These are phyloP conservation scores for Poeciliopsis presidionis DNA, from an alignment of 2,797 vertebrate genomes.

Conservation along the genomic window DNA sequence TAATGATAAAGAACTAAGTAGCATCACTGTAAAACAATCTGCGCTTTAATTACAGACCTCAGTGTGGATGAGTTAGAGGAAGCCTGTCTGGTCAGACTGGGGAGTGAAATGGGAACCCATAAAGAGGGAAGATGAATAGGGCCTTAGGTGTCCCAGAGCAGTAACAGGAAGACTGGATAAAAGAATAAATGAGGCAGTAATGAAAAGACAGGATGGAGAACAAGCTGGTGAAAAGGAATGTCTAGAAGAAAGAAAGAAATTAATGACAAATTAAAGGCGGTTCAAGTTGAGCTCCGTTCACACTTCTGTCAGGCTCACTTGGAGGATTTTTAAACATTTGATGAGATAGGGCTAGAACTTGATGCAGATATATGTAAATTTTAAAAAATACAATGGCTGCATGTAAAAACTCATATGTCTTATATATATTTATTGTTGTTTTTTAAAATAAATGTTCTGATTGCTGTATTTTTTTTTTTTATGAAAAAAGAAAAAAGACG, in stretches of 20 bases:
- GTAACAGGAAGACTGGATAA: slow-evolving; percentile 39
- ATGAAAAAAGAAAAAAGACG: background rate
- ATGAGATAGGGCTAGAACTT: background rate
- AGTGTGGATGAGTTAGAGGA: slow-evolving; percentile 62
- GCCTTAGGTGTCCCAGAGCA: slow-evolving; percentile 47
- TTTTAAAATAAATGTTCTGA: background rate
- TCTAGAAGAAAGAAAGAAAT: background rate
- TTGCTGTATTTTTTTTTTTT: background rate
- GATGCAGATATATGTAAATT: background rate
- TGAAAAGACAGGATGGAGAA: slow-evolving; percentile 56
- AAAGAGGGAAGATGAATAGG: slow-evolving; percentile 50
- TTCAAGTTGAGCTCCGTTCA: slow-evolving; percentile 21
- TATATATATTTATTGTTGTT: background rate
- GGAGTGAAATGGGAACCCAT: slow-evolving; percentile 24
- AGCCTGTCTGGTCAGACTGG: slow-evolving; percentile 51
- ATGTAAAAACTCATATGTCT: background rate
- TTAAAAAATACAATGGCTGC: too few relatives aligned
- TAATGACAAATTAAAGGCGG: slow-evolving; percentile 37
- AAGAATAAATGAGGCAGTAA: slow-evolving; percentile 64
- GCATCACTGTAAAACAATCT: slow-evolving; percentile 41
- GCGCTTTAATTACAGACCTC: slow-evolving; percentile 65
- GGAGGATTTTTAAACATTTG: slow-evolving; percentile 12
- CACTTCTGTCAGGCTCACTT: slow-evolving; percentile 25
- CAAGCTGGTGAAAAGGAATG: slow-evolving; percentile 19
- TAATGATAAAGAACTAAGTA: slow-evolving; percentile 27